Evolutionary conservation across 2,113 vertebrate genomes (phyloP), one percentile per base, ranked within the genome.

Genomic region (Peromyscus polionotus): DNA sequence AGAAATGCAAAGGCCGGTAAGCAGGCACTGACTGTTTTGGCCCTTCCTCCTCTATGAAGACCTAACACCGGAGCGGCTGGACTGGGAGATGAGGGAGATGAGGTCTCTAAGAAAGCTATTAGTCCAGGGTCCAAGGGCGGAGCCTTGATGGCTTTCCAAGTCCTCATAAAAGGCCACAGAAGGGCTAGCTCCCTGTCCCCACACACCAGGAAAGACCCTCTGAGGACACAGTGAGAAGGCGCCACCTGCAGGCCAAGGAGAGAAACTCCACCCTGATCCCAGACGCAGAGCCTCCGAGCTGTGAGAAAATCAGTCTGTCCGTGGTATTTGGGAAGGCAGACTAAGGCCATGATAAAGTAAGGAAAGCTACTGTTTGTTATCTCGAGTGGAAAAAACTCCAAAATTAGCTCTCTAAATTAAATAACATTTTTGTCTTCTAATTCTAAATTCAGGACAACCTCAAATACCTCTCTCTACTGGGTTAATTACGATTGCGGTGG

Each of bases 381-480:
- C 5, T 14, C 17, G 13, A 28, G 13, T n/a, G 61, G 10, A n/a
- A 48, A 7, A 36, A 48, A 5, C 31, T n/a, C 68, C 57, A 95
- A 90, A 95, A 93, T 79, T 92, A 87, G 94, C 85, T 88, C 36
- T 93, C 88, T 42, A 42, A 90, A 94, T 92, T 83, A 90, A 96
- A 73, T 57, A 88, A 96, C 75, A 81, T 80, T 93, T 95, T 81
- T 81, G 51, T 81, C 70, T 97, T 95, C 95, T 93, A 90, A 89
- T 94, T 91, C 65, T 77, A 90, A 97, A 97, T 97, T 70, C 88
- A 96, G 95, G 88, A 57, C 94, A 67, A 89, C 36, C 72, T 95
- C 88, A 93, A 95, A 91, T 63, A 20, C 51, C 14, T 86, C 72
- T 79, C 57, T 85, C 73, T 39, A 9, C 39, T 39, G 59, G 59